Evolutionary conservation across 1,140 invertebrate species (phyloP), one percentile per base, ranked within the genome.

Genomic region (Prorops nasuta): DNA sequence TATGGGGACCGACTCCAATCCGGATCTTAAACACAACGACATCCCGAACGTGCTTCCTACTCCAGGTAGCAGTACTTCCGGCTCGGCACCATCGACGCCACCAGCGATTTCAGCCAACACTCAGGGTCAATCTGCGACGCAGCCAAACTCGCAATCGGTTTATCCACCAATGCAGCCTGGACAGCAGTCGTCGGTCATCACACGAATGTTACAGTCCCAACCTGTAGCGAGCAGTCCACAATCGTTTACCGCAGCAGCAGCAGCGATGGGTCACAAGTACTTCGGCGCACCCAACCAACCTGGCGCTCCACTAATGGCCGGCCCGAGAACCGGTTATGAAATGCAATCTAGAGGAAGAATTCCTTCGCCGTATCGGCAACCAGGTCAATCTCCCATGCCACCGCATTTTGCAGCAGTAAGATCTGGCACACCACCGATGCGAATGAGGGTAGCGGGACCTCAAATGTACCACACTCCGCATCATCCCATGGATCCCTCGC

Each of bases 141-240:
- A 64, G 24, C 49, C 69, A 17, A 60, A 69, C 24, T 52, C 65
- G 16, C 70, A 67, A 1, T 46, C 64, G 3, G 66, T 72, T 51
- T 79, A 71, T 60, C 74, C 38, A 54, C 66, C 49, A 50, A 64
- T 53, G 66, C 72, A 40, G 64, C 71, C 49, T 49, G 69, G 77
- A 52, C 81, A 82, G 60, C 81, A 81, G 39, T 80, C 83, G 19
- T 84, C 83, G 16, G 83, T 85, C 1, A 84, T 85, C 14, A 85
- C 83, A 1, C 76, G 83, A 35, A 84, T 86, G 80, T 69, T 83
- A 28, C 82, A 84, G 40, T 72, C 79, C 0, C 78, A 81, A 28
- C 72, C 80, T 14, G 69, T 76, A 0, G 64, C 72, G 1, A 71
- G 46, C 3, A 60, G 58, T 28, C 61, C 76, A 9, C 76, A 78